Evolutionary conservation across 2,113 vertebrate species (phyloP).

Genomic region (Pelecanoides urinatrix): DNA sequence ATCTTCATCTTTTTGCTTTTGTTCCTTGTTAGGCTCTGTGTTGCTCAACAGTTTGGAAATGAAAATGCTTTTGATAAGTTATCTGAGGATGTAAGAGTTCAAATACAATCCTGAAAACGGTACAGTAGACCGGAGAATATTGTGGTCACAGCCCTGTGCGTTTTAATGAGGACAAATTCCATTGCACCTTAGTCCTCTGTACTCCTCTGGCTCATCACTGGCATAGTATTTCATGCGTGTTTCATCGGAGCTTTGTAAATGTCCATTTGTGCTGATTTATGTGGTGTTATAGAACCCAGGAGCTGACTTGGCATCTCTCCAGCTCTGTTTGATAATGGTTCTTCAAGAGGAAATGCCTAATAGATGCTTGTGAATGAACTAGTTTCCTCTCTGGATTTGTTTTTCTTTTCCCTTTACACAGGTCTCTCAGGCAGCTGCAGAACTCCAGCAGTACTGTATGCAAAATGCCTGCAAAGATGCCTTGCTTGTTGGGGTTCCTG

Average conservation of each 20-base stretch:
- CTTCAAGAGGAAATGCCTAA: neutral
- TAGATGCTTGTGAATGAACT: neutral
- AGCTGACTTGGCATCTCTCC: neutral
- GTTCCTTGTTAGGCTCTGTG: neutral
- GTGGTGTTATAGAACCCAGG: neutral
- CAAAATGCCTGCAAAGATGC: conserved; percentile 95
- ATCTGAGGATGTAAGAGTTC: neutral
- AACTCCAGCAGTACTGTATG: conserved; percentile 94
- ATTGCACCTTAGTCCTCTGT: neutral
- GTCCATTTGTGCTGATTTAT: neutral
- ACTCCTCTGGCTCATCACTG: neutral
- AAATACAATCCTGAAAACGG: neutral
- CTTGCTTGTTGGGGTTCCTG: conserved; percentile 88
- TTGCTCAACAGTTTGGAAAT: neutral
- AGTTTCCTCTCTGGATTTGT: neutral
- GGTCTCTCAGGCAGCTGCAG: conserved; percentile 95
- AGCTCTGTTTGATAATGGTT: neutral
- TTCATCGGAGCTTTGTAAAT: neutral
- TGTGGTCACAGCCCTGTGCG: neutral
- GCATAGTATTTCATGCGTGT: neutral
- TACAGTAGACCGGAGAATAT: neutral
- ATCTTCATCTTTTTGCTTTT: neutral
- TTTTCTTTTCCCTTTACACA: conserved; percentile 34
- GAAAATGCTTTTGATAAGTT: neutral
- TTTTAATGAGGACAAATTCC: neutral